Conservation (phyloP, 2,797 vertebrate genomes). For the Delichon dasypus region DNA sequence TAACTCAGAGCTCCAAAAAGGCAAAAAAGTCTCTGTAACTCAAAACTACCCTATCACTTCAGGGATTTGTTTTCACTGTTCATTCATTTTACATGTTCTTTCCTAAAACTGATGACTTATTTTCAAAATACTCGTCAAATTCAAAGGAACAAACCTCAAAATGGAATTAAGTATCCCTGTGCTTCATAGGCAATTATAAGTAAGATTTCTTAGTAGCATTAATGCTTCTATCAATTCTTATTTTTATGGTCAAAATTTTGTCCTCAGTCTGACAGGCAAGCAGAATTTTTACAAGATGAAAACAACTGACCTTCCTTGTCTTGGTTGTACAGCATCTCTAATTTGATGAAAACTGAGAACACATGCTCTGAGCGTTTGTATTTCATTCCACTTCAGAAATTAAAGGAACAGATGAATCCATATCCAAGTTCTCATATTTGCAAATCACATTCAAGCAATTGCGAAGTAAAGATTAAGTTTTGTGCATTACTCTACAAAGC, state of each 20-base stretch:
- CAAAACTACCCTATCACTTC: background rate
- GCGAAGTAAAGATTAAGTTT: background rate
- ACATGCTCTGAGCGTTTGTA: background rate
- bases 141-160: background rate
- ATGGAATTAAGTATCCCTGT: background rate
- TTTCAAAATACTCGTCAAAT: background rate
- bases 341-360: background rate
- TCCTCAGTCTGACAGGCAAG: background rate
- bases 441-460: background rate
- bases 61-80: background rate
- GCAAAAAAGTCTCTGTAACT: background rate
- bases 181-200: background rate
- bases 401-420: background rate
- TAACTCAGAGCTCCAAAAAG: background rate
- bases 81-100: background rate
- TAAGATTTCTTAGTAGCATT: background rate
- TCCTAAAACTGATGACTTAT: background rate
- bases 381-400: background rate
- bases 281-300: background rate
- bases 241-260: background rate
- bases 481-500: background rate
- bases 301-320: background rate
- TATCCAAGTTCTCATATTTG: background rate
- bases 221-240: background rate
- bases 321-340: background rate